These are phyloP conservation scores for Diachasma alloeum DNA, from an alignment of 1,140 invertebrate genomes.

Conservation along the genomic window DNA sequence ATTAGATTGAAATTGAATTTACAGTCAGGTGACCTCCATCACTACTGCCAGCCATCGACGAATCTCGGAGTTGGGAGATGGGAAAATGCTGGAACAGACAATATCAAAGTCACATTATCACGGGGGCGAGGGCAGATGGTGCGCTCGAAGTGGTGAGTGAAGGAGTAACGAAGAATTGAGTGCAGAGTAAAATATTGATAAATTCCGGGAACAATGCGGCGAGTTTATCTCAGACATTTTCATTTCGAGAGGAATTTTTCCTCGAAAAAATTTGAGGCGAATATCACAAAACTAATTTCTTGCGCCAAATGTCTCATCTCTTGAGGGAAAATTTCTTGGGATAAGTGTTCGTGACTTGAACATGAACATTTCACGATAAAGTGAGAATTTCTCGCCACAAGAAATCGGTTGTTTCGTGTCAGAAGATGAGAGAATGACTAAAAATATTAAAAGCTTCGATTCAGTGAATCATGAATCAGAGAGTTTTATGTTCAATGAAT, in stretches of 20 bases:
- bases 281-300: no score
- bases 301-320: no score
- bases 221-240: neutral
- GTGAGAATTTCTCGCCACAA: no score
- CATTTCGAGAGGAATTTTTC: neutral
- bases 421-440: no score
- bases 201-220: neutral
- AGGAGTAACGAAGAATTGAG: neutral
- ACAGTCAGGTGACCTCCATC: neutral
- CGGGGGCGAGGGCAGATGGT: neutral
- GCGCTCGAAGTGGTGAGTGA: neutral
- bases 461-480: no score
- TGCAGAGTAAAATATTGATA: neutral
- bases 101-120: slow-evolving; percentile 1
- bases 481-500: no score
- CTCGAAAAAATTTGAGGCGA: neutral
- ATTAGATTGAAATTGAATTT: slow-evolving; percentile 14
- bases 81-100: neutral
- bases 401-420: no score
- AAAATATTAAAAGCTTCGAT: no score
- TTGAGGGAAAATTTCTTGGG: no score
- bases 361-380: no score
- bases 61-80: neutral
- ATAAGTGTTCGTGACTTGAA: no score
- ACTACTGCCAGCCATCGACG: neutral